A percentile compares a stretch with the other conserved stretches of the same genome.
phyloP scores from a whole-genome alignment of 2,888 invertebrate species.

The Macaria notata region DNA sequence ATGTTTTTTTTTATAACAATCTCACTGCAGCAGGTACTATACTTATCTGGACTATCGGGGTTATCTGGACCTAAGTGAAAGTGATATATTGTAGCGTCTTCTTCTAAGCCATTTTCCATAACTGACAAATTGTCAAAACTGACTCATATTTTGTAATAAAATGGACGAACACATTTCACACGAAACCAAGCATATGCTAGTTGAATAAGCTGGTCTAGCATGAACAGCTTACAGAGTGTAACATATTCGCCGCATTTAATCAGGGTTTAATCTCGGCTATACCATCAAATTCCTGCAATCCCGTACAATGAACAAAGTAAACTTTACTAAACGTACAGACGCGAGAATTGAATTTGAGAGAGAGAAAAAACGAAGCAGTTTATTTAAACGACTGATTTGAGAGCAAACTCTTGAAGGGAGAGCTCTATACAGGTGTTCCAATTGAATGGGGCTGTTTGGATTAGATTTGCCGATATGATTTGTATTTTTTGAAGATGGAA shows the following conservation, averaged over 20 bases:
- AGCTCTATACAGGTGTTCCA: conserved; percentile 47
- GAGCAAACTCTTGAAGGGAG: conserved; percentile 66
- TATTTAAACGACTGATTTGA: conserved; percentile 77
- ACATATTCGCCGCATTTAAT: conserved; percentile 23
- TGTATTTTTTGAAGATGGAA: conserved; percentile 17
- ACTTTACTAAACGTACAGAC: conserved; percentile 57
- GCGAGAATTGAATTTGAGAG: conserved; percentile 65
- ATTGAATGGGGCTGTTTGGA: conserved; percentile 13
- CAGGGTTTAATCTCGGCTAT: conserved; percentile 27
- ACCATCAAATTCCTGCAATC: conserved; percentile 35
- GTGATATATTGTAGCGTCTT: too few relatives aligned
- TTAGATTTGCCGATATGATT: conserved; percentile 21
- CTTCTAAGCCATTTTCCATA: too few relatives aligned
- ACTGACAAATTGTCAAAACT: too few relatives aligned
- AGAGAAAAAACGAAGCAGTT: conserved; percentile 67
- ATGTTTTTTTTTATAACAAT: too few relatives aligned
- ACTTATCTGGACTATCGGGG: too few relatives aligned
- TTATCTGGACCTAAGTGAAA: too few relatives aligned
- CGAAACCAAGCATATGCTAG: too few relatives aligned
- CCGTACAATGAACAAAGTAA: conserved; percentile 53
- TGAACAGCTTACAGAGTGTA: conserved; percentile 10
- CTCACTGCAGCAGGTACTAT: too few relatives aligned
- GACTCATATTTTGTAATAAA: too few relatives aligned
- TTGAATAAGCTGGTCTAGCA: too few relatives aligned
- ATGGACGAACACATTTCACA: too few relatives aligned